phyloP scores from a whole-genome alignment of 2,797 vertebrate genomes.

The Salmo trutta region DNA sequence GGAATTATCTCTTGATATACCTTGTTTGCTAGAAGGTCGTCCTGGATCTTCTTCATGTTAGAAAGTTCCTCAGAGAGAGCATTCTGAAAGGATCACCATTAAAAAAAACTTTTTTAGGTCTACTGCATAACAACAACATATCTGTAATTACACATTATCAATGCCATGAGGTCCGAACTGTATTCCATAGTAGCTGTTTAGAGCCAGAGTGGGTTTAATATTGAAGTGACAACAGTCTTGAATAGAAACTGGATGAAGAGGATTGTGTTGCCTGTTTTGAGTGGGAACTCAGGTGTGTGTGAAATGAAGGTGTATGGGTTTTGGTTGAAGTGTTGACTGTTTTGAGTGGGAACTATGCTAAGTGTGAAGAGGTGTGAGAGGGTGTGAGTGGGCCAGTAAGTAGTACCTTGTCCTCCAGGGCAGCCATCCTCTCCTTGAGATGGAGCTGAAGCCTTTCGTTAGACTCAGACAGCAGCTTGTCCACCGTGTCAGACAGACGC shows the following conservation, averaged over 20 bases:
- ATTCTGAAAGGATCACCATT: conserved; percentile 73
- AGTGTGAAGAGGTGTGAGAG: neutral
- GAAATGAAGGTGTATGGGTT: neutral
- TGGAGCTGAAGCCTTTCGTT: conserved; percentile 91
- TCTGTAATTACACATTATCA: neutral
- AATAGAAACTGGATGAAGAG: neutral
- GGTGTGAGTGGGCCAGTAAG: conserved; percentile 5
- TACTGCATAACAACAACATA: neutral
- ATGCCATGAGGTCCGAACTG: neutral
- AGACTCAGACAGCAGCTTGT: conserved; percentile 90
- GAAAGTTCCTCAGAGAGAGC: conserved; percentile 88
- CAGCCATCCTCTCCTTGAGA: conserved; percentile 92
- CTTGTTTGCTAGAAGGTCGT: conserved; percentile 89
- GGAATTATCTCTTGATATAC: conserved; percentile 47
- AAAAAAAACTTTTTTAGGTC: neutral
- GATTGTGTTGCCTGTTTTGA: neutral
- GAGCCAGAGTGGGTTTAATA: neutral
- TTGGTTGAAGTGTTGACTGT: too few relatives aligned
- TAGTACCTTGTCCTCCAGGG: conserved; percentile 88
- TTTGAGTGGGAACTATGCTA: too few relatives aligned
- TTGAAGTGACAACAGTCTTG: neutral
- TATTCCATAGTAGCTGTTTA: neutral
- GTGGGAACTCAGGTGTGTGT: neutral
- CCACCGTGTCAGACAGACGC: conserved; percentile 89
- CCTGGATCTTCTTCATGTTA: conserved; percentile 93